Base-by-base conservation (phyloP, 2,113 vertebrate species). In the Heterotis niloticus region DNA sequence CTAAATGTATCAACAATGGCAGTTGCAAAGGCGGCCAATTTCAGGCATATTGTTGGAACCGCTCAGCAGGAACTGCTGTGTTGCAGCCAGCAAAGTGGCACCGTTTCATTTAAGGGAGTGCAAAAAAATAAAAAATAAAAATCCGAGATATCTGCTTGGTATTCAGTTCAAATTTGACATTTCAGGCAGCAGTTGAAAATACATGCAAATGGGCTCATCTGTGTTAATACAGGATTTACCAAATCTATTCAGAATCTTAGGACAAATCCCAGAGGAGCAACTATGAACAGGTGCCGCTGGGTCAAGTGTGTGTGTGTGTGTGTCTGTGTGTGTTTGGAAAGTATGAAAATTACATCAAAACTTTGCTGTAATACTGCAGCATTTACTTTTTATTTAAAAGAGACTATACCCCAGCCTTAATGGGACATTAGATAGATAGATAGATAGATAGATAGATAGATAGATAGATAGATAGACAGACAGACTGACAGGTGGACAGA, bases 61-160 rank as follows among this genome's bases (percentile, higher is more conserved):
- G 64, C 10, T 65, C 60, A 62, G 65, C 23, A 18, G 77, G 56
- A 70, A 34, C 68, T 54, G 73, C 82, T 79, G 79, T 71, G 51
- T 75, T 66, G 44, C 85, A 83, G 20, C 82, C 86, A 85, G 79
- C 84, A 84, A 86, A 88, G 86, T 84, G 86, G 84, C 87, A 86
- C 84, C 76, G 57, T 90, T 88, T 88, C 86, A 87, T 88, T 87
- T 87, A 72, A 28, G 13, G 18, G 26, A 44, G 59, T 24, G 16
- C 5, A 51, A 57, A 29, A n/a, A 66, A 54, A 23, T 5, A 71
- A 56, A 0, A 52, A 79, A 34, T 1, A 74, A 74, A 23, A 17
- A 64, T 34, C 64, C 14, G 60, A 67, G 62, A 18, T 34, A 54
- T 26, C 29, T 24, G 23, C 64, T 77, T 77, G 34, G n/a, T 67